Percentiles rank a stretch among this genome's conserved stretches.
These are phyloP conservation scores for Poecile montanus DNA, from an alignment of 2,797 vertebrate species.

Conservation along the genomic window DNA sequence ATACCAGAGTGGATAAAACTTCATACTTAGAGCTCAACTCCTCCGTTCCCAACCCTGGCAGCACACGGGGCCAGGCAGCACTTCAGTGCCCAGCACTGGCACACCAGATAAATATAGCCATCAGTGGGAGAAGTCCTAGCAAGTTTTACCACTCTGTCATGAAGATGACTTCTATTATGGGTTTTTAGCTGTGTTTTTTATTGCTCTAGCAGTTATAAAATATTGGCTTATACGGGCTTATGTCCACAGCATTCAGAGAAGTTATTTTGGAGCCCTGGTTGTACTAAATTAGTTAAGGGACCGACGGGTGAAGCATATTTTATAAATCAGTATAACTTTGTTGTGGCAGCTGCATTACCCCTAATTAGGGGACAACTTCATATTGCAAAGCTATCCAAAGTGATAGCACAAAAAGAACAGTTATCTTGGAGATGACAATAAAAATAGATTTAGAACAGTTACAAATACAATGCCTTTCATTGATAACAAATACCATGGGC, in stretches of 20 bases:
- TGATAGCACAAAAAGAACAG: not conserved
- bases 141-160: not conserved
- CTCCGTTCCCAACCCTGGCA: not conserved
- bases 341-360: not conserved
- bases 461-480: not conserved
- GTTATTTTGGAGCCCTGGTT: not conserved
- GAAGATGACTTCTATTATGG: not conserved
- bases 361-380: not conserved
- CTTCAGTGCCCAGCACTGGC: not conserved
- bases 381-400: not conserved
- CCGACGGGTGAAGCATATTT: not conserved
- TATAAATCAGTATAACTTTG: not conserved
- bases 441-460: not conserved
- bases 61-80: not conserved
- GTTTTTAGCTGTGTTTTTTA: not conserved
- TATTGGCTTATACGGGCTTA: not conserved
- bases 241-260: not conserved
- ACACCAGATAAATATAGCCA: not conserved
- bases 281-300: not conserved
- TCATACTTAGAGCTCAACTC: not conserved
- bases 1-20: not conserved
- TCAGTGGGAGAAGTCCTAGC: not conserved
- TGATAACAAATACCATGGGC: accelerated
- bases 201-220: not conserved
- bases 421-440: not conserved